Percentiles rank a stretch among this genome's conserved stretches.
These are phyloP conservation scores for Ochotona princeps DNA, from an alignment of 2,113 vertebrate species.

Conservation along the genomic window DNA sequence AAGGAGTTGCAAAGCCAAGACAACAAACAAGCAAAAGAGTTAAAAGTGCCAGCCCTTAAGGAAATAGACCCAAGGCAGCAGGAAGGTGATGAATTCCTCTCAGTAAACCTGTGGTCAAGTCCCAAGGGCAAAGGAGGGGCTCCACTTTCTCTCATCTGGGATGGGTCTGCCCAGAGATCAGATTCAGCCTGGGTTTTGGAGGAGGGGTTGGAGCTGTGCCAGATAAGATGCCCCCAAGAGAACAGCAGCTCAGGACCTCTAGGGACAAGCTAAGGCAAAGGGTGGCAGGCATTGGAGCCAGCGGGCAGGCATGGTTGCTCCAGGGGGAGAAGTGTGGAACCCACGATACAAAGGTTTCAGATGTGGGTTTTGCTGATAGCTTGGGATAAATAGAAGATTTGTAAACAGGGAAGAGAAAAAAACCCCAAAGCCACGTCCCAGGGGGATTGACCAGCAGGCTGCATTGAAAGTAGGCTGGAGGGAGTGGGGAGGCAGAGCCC, in stretches of 20 bases:
- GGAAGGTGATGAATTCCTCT: constrained; percentile 12
- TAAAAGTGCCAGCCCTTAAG: background rate
- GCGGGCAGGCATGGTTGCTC: accelerated
- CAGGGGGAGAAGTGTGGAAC: background rate
- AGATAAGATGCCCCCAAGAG: background rate
- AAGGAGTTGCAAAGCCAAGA: no score
- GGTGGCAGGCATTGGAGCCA: no score
- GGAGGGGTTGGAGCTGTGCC: background rate
- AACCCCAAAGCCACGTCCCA: background rate
- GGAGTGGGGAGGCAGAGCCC: background rate
- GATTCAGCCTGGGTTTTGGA: background rate
- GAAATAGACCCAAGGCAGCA: background rate
- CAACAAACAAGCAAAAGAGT: constrained; percentile 5
- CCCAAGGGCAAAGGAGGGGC: constrained; percentile 32
- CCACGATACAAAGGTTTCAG: background rate
- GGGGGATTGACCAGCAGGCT: background rate
- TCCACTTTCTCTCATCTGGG: background rate
- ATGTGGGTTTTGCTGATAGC: background rate
- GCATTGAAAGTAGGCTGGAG: background rate
- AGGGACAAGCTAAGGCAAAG: background rate
- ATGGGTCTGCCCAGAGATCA: background rate
- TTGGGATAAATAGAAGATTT: background rate
- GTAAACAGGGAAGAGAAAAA: background rate
- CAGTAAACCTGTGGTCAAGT: background rate
- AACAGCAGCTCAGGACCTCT: background rate